Conservation (phyloP, 2,113 vertebrate species). For the Tapirus terrestris region DNA sequence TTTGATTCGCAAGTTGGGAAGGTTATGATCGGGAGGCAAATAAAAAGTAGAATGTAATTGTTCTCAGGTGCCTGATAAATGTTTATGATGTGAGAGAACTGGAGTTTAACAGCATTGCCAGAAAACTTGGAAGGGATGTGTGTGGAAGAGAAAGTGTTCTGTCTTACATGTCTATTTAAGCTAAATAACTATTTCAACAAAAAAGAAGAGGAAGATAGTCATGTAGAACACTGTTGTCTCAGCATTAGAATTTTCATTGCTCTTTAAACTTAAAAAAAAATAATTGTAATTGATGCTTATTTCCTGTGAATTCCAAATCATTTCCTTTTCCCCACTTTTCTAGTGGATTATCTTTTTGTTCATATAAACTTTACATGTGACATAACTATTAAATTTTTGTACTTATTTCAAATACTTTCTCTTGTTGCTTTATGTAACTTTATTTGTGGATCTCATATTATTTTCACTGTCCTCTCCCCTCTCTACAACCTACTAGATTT, state of each 20-base stretch:
- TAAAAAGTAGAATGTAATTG: background rate
- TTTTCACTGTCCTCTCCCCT: background rate
- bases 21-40: background rate
- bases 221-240: background rate
- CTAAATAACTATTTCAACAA: background rate
- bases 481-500: background rate
- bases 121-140: background rate
- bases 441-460: background rate
- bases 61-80: background rate
- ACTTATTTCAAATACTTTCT: background rate
- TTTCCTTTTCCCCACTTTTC: background rate
- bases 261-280: background rate
- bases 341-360: background rate
- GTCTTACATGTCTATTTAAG: background rate
- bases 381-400: background rate
- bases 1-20: constrained; percentile 1
- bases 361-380: background rate
- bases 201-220: background rate
- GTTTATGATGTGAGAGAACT: background rate
- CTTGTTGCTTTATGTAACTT: background rate
- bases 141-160: background rate
- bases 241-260: background rate
- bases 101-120: background rate
- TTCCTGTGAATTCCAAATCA: background rate
- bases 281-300: background rate